Evolutionary conservation across 2,113 vertebrate genomes (phyloP).

Genomic region (Prietella phreatophila): DNA sequence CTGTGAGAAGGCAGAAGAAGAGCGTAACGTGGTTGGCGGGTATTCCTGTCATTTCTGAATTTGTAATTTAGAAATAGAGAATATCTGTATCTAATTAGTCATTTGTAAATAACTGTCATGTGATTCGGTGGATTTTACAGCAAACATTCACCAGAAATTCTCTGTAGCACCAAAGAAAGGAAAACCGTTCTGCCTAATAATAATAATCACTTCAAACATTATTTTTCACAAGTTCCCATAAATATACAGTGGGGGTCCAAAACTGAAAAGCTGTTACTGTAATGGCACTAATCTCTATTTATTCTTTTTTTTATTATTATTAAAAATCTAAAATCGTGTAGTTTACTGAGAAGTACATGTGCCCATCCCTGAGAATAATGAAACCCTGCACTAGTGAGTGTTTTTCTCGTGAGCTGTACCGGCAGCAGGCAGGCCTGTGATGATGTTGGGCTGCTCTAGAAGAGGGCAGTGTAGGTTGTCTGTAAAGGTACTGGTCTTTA

Average conservation of each 20-base stretch:
- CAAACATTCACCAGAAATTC: not conserved
- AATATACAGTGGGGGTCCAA: not conserved
- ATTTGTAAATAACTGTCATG: not conserved
- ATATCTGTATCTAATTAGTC: not conserved
- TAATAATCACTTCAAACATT: not conserved
- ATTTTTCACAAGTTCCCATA: not conserved
- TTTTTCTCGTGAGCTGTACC: conserved; percentile 67
- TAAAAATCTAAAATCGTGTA: too few species aligned
- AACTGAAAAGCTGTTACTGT: not conserved
- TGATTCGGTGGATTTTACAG: not conserved
- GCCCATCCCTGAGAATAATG: not conserved
- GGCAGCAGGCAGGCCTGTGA: conserved; percentile 86
- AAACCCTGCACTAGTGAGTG: not conserved
- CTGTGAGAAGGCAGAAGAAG: not conserved
- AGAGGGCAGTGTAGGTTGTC: conserved; percentile 69
- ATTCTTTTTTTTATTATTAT: too few species aligned
- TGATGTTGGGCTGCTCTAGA: conserved; percentile 91
- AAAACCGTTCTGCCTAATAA: not conserved
- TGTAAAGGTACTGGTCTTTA: conserved; percentile 76
- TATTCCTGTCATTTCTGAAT: not conserved
- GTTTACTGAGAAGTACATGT: not conserved
- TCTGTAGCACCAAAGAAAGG: not conserved
- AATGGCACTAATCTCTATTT: too few species aligned
- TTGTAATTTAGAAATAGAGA: not conserved
- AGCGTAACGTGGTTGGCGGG: not conserved